Percentiles rank a stretch among this genome's conserved stretches.
phyloP scores from a whole-genome alignment of 2,113 vertebrate genomes.

The Pyrgilauda ruficollis region DNA sequence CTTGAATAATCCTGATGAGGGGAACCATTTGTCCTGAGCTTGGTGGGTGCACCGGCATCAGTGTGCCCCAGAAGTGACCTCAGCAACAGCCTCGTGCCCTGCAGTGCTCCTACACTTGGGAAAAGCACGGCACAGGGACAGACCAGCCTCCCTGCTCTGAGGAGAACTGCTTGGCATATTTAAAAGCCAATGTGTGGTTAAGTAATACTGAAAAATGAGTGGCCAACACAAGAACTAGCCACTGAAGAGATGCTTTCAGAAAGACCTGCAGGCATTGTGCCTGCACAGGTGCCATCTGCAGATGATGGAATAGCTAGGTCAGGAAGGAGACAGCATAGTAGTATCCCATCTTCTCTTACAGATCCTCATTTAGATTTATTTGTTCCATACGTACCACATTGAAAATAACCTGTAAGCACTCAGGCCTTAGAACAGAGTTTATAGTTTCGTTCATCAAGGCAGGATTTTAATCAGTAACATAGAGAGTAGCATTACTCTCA shows the following conservation, averaged over 20 bases:
- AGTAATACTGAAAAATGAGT: background rate
- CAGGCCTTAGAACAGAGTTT: background rate
- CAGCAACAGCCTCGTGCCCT: fast-evolving
- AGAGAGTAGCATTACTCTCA: background rate
- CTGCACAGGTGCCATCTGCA: background rate
- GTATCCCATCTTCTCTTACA: background rate
- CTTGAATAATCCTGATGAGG: background rate
- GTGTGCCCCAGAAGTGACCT: background rate
- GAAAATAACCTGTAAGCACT: background rate
- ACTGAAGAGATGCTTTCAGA: background rate
- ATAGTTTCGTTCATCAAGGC: background rate
- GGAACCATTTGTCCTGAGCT: background rate
- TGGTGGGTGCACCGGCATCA: fast-evolving
- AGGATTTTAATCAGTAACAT: background rate
- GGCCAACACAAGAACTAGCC: fast-evolving
- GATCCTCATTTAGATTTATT: background rate
- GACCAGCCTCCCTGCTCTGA: background rate
- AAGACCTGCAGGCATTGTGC: fast-evolving
- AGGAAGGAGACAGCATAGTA: background rate
- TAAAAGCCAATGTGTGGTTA: background rate
- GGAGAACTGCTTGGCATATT: background rate
- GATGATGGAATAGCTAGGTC: background rate
- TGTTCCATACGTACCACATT: background rate
- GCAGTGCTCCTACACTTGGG: fast-evolving
- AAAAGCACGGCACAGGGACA: background rate